Evolutionary conservation across 2,113 vertebrate genomes (phyloP).

Genomic region (Crotalus helleri): DNA sequence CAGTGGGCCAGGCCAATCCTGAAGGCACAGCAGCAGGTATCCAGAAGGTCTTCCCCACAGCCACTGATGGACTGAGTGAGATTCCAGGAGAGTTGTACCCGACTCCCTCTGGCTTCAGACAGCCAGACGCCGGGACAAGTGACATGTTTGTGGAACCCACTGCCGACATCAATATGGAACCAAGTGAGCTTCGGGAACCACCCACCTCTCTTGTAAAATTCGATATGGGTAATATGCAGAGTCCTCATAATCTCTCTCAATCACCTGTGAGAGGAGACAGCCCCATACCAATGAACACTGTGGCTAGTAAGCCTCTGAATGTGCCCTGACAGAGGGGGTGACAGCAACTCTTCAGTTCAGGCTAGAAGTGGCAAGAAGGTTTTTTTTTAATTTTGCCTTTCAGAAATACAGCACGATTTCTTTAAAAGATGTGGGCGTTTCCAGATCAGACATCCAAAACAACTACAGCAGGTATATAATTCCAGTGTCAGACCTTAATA

Average conservation of each 20-base stretch:
- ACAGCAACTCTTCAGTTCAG: not conserved
- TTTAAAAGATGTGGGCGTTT: not conserved
- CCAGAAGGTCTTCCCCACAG: not conserved
- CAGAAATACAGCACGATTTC: not conserved
- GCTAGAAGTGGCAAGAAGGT: not conserved
- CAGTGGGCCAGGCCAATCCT: constrained; percentile 43
- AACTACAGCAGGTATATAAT: not conserved
- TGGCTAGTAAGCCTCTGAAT: not conserved
- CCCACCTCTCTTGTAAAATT: not conserved
- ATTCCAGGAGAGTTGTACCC: not conserved
- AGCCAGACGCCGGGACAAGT: not conserved
- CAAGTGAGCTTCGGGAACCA: not conserved
- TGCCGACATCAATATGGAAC: not conserved
- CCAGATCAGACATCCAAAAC: not conserved
- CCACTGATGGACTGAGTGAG: not conserved
- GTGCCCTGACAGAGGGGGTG: not conserved
- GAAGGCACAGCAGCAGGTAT: constrained; percentile 16
- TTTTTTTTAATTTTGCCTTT: not conserved
- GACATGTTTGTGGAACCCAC: not conserved
- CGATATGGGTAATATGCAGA: not conserved
- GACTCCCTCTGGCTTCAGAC: not conserved
- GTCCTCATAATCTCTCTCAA: not conserved
- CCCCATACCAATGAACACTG: not conserved
- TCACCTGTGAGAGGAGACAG: constrained; percentile 21
- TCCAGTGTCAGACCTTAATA: not conserved